Percentiles rank a stretch among this genome's conserved stretches.
Conservation (phyloP, 2,888 invertebrate species). For the Glomeris marginata region DNA sequence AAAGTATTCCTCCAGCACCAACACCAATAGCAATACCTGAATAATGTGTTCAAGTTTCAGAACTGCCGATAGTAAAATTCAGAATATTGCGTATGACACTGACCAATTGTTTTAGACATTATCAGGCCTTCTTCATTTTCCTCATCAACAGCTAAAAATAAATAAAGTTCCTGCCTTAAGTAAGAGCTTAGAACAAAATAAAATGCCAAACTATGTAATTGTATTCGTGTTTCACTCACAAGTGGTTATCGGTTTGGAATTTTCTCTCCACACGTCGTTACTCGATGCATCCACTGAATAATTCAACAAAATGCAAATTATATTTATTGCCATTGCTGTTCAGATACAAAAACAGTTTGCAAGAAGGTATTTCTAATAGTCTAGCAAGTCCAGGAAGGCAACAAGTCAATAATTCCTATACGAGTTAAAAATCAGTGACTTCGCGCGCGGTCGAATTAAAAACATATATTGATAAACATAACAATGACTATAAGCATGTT, state of each 20-base stretch:
- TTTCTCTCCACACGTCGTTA: constrained; percentile 6
- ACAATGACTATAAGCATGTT: too few species aligned
- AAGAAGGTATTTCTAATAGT: too few species aligned
- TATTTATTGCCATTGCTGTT: too few species aligned
- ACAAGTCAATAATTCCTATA: too few species aligned
- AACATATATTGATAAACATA: too few species aligned
- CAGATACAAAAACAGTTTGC: too few species aligned
- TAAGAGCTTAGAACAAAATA: not conserved
- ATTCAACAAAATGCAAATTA: too few species aligned
- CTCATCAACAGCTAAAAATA: constrained; percentile 6
- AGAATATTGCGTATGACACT: not conserved
- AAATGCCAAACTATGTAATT: constrained; percentile 2
- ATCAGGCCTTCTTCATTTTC: constrained; percentile 9
- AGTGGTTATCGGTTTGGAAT: not conserved
- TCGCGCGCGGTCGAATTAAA: too few species aligned
- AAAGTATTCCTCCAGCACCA: constrained; percentile 14
- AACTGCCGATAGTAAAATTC: not conserved
- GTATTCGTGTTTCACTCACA: constrained; percentile 1
- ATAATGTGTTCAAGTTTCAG: not conserved
- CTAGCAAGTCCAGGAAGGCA: too few species aligned
- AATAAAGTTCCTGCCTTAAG: not conserved
- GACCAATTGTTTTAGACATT: constrained; percentile 11
- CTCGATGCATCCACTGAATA: constrained; percentile 6
- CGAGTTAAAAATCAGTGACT: too few species aligned
- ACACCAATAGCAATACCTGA: constrained; percentile 15